Conservation (phyloP, 1,140 invertebrate genomes). For the Meloidogyne hapla region DNA sequence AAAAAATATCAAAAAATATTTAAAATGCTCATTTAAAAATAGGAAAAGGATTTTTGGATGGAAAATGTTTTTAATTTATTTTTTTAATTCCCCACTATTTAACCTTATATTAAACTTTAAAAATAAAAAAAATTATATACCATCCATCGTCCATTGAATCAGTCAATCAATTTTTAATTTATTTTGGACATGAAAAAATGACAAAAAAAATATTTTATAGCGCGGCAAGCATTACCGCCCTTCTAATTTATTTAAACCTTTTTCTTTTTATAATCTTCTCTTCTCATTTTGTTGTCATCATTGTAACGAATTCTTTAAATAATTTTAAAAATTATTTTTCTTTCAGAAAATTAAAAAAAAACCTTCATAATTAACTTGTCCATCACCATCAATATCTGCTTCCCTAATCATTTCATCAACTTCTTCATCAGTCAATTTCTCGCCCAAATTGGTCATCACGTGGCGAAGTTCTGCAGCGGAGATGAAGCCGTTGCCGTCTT, state of each 20-base stretch:
- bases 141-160: too few relatives aligned
- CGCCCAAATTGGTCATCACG: slow-evolving; percentile 91
- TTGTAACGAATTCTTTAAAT: slow-evolving; percentile 29
- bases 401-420: slow-evolving; percentile 97
- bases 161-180: too few relatives aligned
- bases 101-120: too few relatives aligned
- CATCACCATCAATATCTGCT: slow-evolving; percentile 97
- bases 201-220: too few relatives aligned
- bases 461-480: slow-evolving; percentile 83
- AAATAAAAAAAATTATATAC: too few relatives aligned
- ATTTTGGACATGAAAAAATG: too few relatives aligned
- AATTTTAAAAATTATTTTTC: not conserved
- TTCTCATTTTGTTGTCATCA: slow-evolving; percentile 32
- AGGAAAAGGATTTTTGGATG: too few relatives aligned
- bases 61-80: too few relatives aligned
- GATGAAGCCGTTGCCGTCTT: slow-evolving; percentile 85
- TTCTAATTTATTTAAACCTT: not conserved
- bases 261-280: not conserved
- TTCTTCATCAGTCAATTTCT: slow-evolving; percentile 96
- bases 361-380: slow-evolving; percentile 94
- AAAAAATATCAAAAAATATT: too few relatives aligned
- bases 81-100: too few relatives aligned
- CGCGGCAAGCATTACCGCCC: not conserved
- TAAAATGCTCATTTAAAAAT: too few relatives aligned
- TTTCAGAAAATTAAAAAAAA: not conserved